Base-by-base conservation (phyloP, 2,888 invertebrate genomes). In the Mythimna albipuncta region DNA sequence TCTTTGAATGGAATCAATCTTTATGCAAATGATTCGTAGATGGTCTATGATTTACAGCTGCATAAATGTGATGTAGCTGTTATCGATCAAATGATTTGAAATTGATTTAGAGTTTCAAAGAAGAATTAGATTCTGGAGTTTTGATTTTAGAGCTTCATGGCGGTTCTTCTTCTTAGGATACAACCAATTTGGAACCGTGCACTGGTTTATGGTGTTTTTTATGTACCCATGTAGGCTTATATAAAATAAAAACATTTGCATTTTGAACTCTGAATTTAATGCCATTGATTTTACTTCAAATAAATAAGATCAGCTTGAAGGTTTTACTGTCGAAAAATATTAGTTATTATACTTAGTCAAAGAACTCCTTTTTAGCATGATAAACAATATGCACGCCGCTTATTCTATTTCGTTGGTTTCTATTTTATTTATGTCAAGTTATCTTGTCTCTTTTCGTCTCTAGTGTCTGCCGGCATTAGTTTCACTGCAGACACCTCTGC, bases 11-110 rank as follows among this genome's bases (percentile, higher is more conserved):
- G 19, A 75, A 62, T 64, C 50, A 57, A 81, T 81, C 32, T 74
- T 81, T 69, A 75, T 75, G 79, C 52, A 65, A 76, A 72, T 79
- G 11, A 26, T 77, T 72, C 3, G 21, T 7, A 35, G 47, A 62
- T 32, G 21, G 19, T 66, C 11, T 57, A 55, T 77, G 44, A 63
- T 72, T 77, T 61, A 57, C 32, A 52, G 19, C 52, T 58, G 9
- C n/a, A 10, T 70, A 52, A 41, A 64, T 59, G 16, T 77, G 21
- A 47, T n/a, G 7, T 21, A 13, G 47, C 21, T 19, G 47, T 13
- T 54, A 38, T 21, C 19, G 44, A 41, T 32, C 59, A 58, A 69
- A 19, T 57, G 0, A 21, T 32, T 75, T 41, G 16, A 21, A 19
- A 77, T 54, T 54, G 1, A 38, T 16, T 54, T 35, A 44, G 58